These are phyloP conservation scores for Bufo gargarizans DNA, from an alignment of 2,113 vertebrate genomes.

Conservation along the genomic window DNA sequence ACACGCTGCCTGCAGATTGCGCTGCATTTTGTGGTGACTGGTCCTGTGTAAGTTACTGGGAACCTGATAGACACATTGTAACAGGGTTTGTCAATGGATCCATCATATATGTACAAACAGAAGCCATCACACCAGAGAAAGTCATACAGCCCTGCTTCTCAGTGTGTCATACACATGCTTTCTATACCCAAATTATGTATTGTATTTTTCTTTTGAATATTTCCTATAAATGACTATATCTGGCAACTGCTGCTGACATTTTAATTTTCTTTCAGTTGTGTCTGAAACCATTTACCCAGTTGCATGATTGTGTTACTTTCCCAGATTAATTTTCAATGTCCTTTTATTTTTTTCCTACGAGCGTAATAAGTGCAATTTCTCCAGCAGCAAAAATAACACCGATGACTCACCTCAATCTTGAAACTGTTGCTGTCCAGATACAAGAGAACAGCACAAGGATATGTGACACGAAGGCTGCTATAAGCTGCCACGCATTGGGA, in stretches of 20 bases:
- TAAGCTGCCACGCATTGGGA: not conserved
- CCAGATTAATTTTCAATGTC: not conserved
- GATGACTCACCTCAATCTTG: conserved; percentile 38
- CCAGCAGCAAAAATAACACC: conserved; percentile 28
- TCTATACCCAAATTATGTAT: not conserved
- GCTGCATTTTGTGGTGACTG: too few species aligned
- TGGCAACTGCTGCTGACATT: not conserved
- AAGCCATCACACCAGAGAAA: not conserved
- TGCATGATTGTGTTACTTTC: not conserved
- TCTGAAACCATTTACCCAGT: not conserved
- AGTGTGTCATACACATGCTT: not conserved
- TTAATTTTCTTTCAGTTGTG: not conserved
- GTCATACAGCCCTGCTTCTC: not conserved
- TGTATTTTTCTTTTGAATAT: not conserved
- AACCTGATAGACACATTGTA: too few species aligned
- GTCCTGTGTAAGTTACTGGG: too few species aligned
- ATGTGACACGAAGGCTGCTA: not conserved
- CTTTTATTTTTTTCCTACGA: not conserved
- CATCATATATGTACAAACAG: not conserved
- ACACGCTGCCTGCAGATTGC: too few species aligned
- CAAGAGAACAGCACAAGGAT: conserved; percentile 13
- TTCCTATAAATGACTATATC: not conserved
- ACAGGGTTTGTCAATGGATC: too few species aligned
- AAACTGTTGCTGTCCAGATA: conserved; percentile 29
- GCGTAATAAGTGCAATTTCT: conserved; percentile 23